A percentile compares a stretch with the other conserved stretches of the same genome.
Conservation (phyloP, 2,797 vertebrate species). For the Anguilla anguilla region DNA sequence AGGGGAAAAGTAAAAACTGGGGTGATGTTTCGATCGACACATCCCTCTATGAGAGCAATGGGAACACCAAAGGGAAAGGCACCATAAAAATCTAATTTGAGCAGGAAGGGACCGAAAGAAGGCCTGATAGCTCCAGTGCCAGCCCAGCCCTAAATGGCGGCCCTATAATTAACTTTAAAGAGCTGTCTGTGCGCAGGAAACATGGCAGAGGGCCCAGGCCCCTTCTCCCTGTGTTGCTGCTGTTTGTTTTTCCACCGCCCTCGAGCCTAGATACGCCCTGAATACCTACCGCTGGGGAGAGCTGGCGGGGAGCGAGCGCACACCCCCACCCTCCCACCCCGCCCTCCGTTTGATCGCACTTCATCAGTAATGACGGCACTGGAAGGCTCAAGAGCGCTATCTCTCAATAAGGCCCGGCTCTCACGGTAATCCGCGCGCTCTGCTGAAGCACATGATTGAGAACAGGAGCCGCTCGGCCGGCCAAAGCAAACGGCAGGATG, state of each 20-base stretch:
- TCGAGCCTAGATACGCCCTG: neutral
- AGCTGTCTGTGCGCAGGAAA: neutral
- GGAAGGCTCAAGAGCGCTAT: slow-evolving; percentile 11
- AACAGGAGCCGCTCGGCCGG: neutral
- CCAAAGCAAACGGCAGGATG: neutral
- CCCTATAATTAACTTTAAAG: slow-evolving; percentile 32
- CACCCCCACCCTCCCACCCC: neutral
- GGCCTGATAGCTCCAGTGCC: neutral
- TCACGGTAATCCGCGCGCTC: slow-evolving; percentile 10
- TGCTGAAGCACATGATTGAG: slow-evolving; percentile 21
- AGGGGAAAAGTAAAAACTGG: neutral
- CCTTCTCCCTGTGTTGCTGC: neutral
- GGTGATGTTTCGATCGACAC: neutral
- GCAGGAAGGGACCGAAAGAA: slow-evolving; percentile 11
- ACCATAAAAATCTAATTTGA: neutral
- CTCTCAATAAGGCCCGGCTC: slow-evolving; percentile 11
- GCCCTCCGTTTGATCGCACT: neutral
- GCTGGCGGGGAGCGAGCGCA: neutral
- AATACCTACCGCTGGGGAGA: neutral
- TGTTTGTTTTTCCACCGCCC: slow-evolving; percentile 16
- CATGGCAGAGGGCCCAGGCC: neutral
- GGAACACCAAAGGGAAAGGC: neutral
- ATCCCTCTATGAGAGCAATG: neutral
- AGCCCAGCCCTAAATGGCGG: neutral
- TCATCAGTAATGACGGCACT: neutral